Percentiles rank a stretch among this genome's conserved stretches.
Conservation (phyloP, 2,797 vertebrate species). For the Nannoperca australis region DNA sequence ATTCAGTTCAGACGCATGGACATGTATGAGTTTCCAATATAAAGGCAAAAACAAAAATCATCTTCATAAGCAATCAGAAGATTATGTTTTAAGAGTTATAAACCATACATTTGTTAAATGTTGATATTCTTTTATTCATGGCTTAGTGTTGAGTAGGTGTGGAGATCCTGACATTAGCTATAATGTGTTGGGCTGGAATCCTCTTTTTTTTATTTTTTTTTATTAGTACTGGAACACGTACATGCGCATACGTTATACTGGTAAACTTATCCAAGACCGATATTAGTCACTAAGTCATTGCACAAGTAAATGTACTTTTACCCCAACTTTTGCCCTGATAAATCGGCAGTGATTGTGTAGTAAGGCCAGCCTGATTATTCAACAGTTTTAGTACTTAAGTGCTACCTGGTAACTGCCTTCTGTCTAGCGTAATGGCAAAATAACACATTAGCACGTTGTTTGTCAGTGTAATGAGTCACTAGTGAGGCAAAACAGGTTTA, state of each 20-base stretch:
- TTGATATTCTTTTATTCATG: neutral
- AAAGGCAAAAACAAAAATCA: neutral
- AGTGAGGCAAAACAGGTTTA: conserved; percentile 39
- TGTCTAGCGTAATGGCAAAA: conserved; percentile 38
- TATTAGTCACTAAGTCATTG: neutral
- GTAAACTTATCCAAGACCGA: neutral
- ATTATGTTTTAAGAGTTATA: neutral
- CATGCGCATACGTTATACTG: neutral
- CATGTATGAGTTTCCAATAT: neutral
- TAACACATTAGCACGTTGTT: conserved; percentile 50
- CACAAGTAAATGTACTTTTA: neutral
- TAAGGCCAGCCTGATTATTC: conserved; percentile 21
- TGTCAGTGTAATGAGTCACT: conserved; percentile 51
- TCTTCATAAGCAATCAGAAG: neutral
- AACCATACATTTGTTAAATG: neutral
- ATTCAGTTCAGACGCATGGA: neutral
- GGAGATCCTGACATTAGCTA: neutral
- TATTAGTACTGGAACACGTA: neutral
- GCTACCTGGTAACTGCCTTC: conserved; percentile 28
- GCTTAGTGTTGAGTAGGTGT: neutral
- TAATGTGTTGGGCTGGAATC: neutral
- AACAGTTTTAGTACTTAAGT: conserved; percentile 24
- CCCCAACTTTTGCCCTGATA: neutral
- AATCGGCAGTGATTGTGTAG: conserved; percentile 5
- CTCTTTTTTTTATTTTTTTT: neutral